Evolutionary conservation across 2,888 invertebrate genomes (phyloP).

Genomic region (Ophion ellenae): DNA sequence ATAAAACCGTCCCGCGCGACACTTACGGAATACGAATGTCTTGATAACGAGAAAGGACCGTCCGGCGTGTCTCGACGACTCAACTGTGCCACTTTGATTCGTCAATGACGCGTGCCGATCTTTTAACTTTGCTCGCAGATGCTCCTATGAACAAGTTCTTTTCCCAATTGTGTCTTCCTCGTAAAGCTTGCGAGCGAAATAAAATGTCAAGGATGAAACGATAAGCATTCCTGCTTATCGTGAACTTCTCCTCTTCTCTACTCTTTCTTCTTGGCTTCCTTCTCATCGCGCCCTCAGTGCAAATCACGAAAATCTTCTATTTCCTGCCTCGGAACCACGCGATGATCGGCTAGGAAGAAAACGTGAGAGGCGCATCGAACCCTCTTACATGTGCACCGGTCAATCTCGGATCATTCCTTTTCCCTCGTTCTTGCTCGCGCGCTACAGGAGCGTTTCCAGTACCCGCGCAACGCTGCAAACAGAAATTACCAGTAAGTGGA

Average conservation of each 20-base stretch:
- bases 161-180: no score
- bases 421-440: conserved; percentile 5
- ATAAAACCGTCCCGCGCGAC: not conserved
- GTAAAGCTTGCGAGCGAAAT: no score
- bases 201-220: no score
- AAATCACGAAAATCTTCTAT: not conserved
- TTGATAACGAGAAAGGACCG: not conserved
- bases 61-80: not conserved
- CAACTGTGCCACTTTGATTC: no score
- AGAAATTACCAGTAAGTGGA: conserved; percentile 56
- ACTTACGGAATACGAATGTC: not conserved
- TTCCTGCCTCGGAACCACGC: not conserved
- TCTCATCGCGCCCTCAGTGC: not conserved
- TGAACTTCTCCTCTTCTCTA: not conserved
- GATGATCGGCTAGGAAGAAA: conserved; percentile 10
- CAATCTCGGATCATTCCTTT: conserved; percentile 35
- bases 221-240: no score
- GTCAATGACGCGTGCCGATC: no score
- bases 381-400: conserved; percentile 26
- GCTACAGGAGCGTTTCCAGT: not conserved
- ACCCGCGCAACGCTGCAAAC: conserved; percentile 27
- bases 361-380: conserved; percentile 35
- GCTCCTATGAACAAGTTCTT: no score
- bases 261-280: not conserved
- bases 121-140: no score